These are phyloP conservation scores for Blastobasis lacticolella DNA, from an alignment of 2,888 invertebrate species.

Conservation along the genomic window DNA sequence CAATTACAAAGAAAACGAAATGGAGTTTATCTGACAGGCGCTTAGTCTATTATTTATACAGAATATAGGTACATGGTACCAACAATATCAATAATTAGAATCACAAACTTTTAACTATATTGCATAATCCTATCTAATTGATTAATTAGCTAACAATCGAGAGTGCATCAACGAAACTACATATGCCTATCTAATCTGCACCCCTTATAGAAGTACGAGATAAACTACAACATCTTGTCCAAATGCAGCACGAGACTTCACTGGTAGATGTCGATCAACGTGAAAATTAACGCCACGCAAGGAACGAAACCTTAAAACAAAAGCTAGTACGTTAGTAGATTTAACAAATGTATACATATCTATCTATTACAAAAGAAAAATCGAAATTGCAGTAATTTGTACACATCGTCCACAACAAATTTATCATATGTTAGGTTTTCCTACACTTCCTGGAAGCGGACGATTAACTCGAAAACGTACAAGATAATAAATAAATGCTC, in stretches of 20 bases:
- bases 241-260: background rate
- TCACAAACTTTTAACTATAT: no score
- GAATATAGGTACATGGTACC: no score
- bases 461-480: slow-evolving; percentile 19
- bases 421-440: slow-evolving; percentile 27
- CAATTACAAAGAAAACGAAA: no score
- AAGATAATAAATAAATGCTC: slow-evolving; percentile 31
- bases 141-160: no score
- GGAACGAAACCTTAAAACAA: slow-evolving; percentile 1
- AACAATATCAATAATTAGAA: no score
- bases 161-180: no score
- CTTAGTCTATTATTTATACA: no score
- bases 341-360: slow-evolving; percentile 15
- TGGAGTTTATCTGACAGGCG: no score
- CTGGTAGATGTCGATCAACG: slow-evolving; percentile 7
- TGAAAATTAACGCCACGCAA: slow-evolving; percentile 2
- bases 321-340: slow-evolving; percentile 16
- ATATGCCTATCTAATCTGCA: background rate
- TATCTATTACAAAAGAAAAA: slow-evolving; percentile 15
- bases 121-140: no score
- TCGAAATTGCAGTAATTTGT: slow-evolving; percentile 26
- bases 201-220: slow-evolving; percentile 3
- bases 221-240: no score
- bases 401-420: slow-evolving; percentile 30
- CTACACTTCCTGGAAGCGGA: slow-evolving; percentile 56